A percentile compares a stretch with the other conserved stretches of the same genome.
Evolutionary conservation across 2,113 vertebrate species (phyloP).

Genomic region (Cacatua alba): DNA sequence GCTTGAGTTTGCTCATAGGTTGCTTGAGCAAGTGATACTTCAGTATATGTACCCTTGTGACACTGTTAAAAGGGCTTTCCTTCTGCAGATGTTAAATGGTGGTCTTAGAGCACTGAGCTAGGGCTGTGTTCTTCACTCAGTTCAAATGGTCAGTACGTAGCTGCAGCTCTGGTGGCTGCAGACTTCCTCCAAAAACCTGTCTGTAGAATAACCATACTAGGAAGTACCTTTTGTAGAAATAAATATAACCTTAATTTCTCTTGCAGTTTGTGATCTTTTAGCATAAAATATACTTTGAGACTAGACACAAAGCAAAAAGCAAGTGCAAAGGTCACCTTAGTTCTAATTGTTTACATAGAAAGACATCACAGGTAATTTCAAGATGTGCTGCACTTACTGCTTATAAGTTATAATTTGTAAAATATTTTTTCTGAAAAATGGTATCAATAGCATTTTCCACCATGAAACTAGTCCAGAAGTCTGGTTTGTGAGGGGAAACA

Average conservation of each 20-base stretch:
- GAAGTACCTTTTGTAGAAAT: neutral
- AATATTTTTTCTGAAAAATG: neutral
- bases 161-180: neutral
- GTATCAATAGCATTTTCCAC: neutral
- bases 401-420: neutral
- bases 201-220: neutral
- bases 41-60: neutral
- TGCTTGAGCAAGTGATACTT: neutral
- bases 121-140: neutral
- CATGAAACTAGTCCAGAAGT: neutral
- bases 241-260: neutral
- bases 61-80: neutral
- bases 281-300: neutral
- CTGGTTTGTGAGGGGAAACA: neutral
- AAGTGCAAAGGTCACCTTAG: neutral
- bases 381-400: neutral
- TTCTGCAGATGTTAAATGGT: neutral
- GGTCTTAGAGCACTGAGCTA: neutral
- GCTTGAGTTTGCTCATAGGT: neutral
- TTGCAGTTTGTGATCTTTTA: neutral
- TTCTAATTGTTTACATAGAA: neutral
- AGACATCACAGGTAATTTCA: neutral
- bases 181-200: neutral
- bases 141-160: neutral
- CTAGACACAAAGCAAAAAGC: neutral